phyloP scores from a whole-genome alignment of 2,797 vertebrate genomes.

The Austrolebias charrua region DNA sequence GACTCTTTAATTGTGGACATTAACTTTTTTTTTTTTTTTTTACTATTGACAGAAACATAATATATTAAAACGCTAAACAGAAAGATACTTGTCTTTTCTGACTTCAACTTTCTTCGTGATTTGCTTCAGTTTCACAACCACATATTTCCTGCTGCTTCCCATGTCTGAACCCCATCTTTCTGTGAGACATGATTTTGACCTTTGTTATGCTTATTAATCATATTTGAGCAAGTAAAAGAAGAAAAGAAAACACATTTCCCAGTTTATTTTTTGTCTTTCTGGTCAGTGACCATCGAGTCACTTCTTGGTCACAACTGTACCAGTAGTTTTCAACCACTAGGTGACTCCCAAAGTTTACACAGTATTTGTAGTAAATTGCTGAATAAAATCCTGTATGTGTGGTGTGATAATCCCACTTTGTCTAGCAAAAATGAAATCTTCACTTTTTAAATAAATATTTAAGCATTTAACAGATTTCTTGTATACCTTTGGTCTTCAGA shows the following conservation, averaged over 20 bases:
- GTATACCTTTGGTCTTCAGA: no score
- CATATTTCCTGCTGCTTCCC: constrained; percentile 31
- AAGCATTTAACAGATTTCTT: no score
- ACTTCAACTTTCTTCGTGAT: constrained; percentile 8
- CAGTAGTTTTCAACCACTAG: constrained; percentile 38
- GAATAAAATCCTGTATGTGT: constrained; percentile 15
- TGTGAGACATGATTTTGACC: constrained; percentile 21
- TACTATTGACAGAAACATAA: no score
- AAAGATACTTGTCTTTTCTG: constrained; percentile 13
- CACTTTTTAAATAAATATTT: no score
- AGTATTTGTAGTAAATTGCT: background rate
- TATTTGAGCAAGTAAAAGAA: constrained; percentile 1
- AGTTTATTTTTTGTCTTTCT: constrained; percentile 10
- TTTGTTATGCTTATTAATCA: constrained; percentile 32
- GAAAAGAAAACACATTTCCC: constrained; percentile 11
- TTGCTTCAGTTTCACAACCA: constrained; percentile 45
- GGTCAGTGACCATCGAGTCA: constrained; percentile 6
- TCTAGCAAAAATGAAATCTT: no score
- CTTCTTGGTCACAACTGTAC: constrained; percentile 3
- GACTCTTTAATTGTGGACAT: no score
- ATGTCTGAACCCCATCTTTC: constrained; percentile 35
- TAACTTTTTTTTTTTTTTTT: no score
- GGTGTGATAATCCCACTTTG: no score
- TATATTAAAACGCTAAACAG: constrained; percentile 24
- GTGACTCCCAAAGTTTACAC: constrained; percentile 44